phyloP scores from a whole-genome alignment of 2,888 invertebrate species.

The Carcina quercana region DNA sequence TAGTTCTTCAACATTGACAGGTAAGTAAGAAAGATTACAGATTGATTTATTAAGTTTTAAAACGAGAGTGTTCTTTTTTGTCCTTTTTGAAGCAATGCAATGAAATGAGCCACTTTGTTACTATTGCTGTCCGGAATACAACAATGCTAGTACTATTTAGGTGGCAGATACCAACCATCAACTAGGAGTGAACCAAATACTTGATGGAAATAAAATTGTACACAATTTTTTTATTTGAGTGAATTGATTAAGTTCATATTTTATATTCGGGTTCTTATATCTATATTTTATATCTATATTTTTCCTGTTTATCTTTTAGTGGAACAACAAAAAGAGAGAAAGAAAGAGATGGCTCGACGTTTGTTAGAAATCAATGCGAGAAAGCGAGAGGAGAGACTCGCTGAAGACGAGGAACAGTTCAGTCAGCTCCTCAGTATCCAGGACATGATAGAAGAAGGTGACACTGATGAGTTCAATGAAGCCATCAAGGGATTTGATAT shows the following conservation, averaged over 20 bases:
- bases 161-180: too few species aligned
- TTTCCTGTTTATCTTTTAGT: slow-evolving; percentile 52
- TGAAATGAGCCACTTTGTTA: too few species aligned
- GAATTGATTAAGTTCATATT: too few species aligned
- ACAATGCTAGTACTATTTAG: too few species aligned
- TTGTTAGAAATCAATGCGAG: slow-evolving; percentile 92
- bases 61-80: too few species aligned
- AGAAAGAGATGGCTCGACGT: slow-evolving; percentile 88
- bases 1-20: slow-evolving; percentile 77
- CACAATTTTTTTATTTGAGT: too few species aligned
- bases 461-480: slow-evolving; percentile 81
- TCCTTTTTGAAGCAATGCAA: too few species aligned
- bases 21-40: slow-evolving; percentile 37
- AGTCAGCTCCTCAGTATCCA: slow-evolving; percentile 81
- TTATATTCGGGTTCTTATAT: too few species aligned
- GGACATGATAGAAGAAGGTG: slow-evolving; percentile 81
- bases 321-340: slow-evolving; percentile 90
- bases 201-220: too few species aligned
- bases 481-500: slow-evolving; percentile 85
- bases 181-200: too few species aligned
- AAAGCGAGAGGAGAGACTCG: slow-evolving; percentile 89
- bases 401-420: slow-evolving; percentile 91
- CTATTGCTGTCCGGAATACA: too few species aligned
- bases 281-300: too few species aligned
- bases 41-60: not conserved